Evolutionary conservation across 1,140 invertebrate genomes (phyloP).

Genomic region (Drosophila tsacasi): DNA sequence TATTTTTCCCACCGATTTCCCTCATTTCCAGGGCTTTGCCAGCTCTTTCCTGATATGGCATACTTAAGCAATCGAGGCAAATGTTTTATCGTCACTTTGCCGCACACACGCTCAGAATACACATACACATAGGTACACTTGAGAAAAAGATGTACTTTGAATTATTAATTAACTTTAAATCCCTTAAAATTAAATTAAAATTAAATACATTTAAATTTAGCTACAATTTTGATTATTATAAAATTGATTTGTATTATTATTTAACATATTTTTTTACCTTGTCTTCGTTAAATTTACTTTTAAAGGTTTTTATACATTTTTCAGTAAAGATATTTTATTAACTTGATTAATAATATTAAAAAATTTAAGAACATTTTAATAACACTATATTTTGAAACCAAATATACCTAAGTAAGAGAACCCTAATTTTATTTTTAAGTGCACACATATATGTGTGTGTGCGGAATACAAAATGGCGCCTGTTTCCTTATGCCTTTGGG

Average conservation of each 20-base stretch:
- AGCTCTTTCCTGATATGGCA: conserved; percentile 59
- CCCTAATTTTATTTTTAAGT: not conserved
- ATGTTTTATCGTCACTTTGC: conserved; percentile 82
- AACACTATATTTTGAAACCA: not conserved
- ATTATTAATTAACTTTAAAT: too few relatives aligned
- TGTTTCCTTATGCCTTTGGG: conserved; percentile 54
- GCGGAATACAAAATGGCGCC: conserved; percentile 79
- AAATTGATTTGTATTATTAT: too few relatives aligned
- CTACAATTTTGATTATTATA: too few relatives aligned
- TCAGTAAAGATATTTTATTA: not conserved
- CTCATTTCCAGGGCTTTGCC: conserved; percentile 45
- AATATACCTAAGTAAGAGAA: not conserved
- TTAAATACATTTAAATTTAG: not conserved
- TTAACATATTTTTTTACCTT: too few relatives aligned
- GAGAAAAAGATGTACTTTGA: not conserved
- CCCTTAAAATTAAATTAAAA: too few relatives aligned
- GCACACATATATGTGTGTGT: conserved; percentile 34
- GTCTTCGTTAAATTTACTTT: too few relatives aligned
- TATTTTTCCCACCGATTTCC: conserved; percentile 18
- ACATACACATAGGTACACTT: conserved; percentile 8
- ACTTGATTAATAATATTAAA: not conserved
- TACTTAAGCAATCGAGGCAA: conserved; percentile 81
- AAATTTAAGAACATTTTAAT: not conserved
- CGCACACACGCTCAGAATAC: conserved; percentile 52
- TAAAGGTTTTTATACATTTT: not conserved